Evolutionary conservation across 2,888 invertebrate genomes (phyloP).

Genomic region (Habrosyne pyritoides): DNA sequence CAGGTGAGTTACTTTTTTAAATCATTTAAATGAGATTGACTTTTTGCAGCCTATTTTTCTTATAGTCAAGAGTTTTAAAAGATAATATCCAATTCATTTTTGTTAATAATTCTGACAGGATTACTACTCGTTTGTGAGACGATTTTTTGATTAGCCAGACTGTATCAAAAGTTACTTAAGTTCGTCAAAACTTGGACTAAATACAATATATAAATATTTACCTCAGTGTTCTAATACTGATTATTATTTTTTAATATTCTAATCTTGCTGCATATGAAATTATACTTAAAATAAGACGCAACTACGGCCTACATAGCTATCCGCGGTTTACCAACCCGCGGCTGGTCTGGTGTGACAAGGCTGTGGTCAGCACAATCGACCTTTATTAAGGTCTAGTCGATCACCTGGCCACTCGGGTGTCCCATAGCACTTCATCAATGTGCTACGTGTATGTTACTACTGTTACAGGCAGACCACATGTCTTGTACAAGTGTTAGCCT

Average conservation of each 20-base stretch:
- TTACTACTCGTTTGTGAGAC: too few species aligned
- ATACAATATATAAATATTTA: too few species aligned
- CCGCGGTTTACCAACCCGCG: slow-evolving; percentile 44
- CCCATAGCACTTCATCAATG: slow-evolving; percentile 22
- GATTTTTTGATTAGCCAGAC: too few species aligned
- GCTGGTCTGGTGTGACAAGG: slow-evolving; percentile 65
- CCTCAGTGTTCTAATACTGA: too few species aligned
- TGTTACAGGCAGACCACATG: slow-evolving; percentile 22
- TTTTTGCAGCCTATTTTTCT: background rate
- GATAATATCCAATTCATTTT: too few species aligned
- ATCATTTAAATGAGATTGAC: background rate
- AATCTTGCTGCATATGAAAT: too few species aligned
- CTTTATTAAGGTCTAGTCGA: slow-evolving; percentile 59
- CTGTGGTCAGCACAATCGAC: slow-evolving; percentile 58
- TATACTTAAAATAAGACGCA: background rate
- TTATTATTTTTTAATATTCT: too few species aligned
- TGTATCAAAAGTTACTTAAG: too few species aligned
- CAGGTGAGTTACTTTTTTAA: slow-evolving; percentile 85
- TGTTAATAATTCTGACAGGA: too few species aligned
- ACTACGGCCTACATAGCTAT: slow-evolving; percentile 49
- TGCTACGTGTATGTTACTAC: slow-evolving; percentile 25
- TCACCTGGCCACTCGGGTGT: slow-evolving; percentile 50
- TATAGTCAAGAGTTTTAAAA: background rate
- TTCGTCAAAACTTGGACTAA: too few species aligned
- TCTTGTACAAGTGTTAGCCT: background rate